phyloP scores from a whole-genome alignment of 2,797 vertebrate genomes.

The Centropyge bicolor region DNA sequence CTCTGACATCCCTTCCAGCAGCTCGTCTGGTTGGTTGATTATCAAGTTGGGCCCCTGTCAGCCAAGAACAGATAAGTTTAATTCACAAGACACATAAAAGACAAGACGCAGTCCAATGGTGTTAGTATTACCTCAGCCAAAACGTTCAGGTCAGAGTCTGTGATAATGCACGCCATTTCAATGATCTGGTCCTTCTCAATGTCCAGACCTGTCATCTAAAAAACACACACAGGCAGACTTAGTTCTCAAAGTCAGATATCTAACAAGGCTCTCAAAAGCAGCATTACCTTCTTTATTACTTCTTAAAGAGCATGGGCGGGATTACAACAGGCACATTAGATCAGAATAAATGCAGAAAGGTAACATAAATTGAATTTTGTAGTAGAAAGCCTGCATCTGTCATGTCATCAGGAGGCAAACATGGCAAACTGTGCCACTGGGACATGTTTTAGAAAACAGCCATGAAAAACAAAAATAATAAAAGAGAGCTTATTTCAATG shows the following conservation, averaged over 20 bases:
- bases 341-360: neutral
- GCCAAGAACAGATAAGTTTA: conserved; percentile 12
- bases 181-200: conserved; percentile 96
- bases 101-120: neutral
- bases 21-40: conserved; percentile 92
- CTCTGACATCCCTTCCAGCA: conserved; percentile 95
- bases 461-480: neutral
- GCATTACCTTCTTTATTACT: neutral
- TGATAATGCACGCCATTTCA: conserved; percentile 97
- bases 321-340: neutral
- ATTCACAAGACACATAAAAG: neutral
- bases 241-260: neutral
- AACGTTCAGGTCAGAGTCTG: conserved; percentile 92
- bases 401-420: neutral
- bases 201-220: conserved; percentile 96
- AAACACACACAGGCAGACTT: neutral
- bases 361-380: conserved; percentile 3
- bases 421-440: neutral
- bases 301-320: neutral
- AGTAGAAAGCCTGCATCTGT: neutral
- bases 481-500: no score
- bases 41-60: conserved; percentile 95
- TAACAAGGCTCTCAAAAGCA: neutral
- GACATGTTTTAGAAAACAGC: neutral
- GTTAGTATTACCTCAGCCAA: conserved; percentile 88